Base-by-base conservation (phyloP, 2,888 invertebrate species). In the Schizotus pectinicornis region DNA sequence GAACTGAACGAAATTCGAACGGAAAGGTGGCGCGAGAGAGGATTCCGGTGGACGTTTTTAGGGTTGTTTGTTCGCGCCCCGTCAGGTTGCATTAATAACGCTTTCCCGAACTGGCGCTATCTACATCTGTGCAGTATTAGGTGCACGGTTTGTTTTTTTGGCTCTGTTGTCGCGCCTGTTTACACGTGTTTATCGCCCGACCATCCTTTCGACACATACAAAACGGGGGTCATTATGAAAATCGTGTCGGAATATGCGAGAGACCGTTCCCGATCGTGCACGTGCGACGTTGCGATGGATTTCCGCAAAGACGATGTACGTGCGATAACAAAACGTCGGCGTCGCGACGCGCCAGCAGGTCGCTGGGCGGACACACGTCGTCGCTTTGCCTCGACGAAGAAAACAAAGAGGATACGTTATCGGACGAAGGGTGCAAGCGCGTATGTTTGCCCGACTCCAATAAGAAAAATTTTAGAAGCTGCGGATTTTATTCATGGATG, bases 291-390 rank as follows among this genome's bases (percentile, higher is more conserved):
- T 62, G 67, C 73, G 74, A 74, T 75, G 79, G 79, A 79, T 79
- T 79, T 79, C 72, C 72, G 74, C 66, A 76, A 76, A 77, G 77
- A 77, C 77, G 79, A 76, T 75, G 77, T 75, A 79, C 79, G 79
- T 79, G 79, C 76, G 79, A 79, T 79, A 79, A 75, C 77, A 73
- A 71, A 71, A 64, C 70, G 73, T 74, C 73, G 68, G 30, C 56
- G 57, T 13, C 49, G 51, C 32, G 22, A 13, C 33, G n/a, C 39
- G 35, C 41, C 35, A 37, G 42, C 31, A 12, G 13, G 11, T 34
- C 22, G 6, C 36, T 7, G 46, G 8, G 6, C 11, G 11, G 52
- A 38, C 52, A 58, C 55, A 57, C 58, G 55, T 63, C 59, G 59
- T 63, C 62, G 62, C 64, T 60, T 62, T 58, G 60, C 48, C 57